Conservation (phyloP, 2,797 vertebrate species). For the Cetoscarus ocellatus region DNA sequence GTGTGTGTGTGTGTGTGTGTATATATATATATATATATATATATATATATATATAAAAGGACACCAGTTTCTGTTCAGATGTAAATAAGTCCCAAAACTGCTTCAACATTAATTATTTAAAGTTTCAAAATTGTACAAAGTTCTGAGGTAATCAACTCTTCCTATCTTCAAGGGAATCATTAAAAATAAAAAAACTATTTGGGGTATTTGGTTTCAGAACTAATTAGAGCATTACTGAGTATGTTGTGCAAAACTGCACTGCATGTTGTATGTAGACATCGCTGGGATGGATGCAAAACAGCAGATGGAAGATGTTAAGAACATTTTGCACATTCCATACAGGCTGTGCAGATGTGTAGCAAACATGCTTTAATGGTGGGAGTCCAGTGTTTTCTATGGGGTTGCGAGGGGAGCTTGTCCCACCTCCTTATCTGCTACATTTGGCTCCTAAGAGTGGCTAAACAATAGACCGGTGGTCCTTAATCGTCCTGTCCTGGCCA, state of each 20-base stretch:
- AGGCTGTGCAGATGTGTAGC: constrained; percentile 19
- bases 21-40: too few species aligned
- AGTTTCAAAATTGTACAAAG: not conserved
- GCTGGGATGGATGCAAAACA: constrained; percentile 28
- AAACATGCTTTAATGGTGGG: constrained; percentile 1
- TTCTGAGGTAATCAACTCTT: constrained; percentile 22
- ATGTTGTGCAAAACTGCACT: constrained; percentile 24
- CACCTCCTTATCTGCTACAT: constrained; percentile 15
- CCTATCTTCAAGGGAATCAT: constrained; percentile 29
- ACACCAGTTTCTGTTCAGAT: not conserved
- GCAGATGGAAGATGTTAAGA: constrained; percentile 30
- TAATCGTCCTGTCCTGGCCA: too few species aligned
- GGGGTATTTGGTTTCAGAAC: constrained; percentile 27
- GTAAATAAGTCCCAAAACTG: not conserved
- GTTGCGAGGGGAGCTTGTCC: constrained; percentile 15
- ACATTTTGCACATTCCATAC: constrained; percentile 29
- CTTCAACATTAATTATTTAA: not conserved
- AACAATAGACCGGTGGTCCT: not conserved
- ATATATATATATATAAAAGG: not conserved
- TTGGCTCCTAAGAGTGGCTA: constrained; percentile 1
- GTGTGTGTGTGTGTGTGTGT: too few species aligned
- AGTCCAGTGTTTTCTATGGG: constrained; percentile 14
- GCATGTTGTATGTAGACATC: constrained; percentile 16
- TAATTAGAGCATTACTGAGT: constrained; percentile 26
- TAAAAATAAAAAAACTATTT: constrained; percentile 26